Base-by-base conservation (phyloP, 2,113 vertebrate genomes). In the Macquaria ambigua region DNA sequence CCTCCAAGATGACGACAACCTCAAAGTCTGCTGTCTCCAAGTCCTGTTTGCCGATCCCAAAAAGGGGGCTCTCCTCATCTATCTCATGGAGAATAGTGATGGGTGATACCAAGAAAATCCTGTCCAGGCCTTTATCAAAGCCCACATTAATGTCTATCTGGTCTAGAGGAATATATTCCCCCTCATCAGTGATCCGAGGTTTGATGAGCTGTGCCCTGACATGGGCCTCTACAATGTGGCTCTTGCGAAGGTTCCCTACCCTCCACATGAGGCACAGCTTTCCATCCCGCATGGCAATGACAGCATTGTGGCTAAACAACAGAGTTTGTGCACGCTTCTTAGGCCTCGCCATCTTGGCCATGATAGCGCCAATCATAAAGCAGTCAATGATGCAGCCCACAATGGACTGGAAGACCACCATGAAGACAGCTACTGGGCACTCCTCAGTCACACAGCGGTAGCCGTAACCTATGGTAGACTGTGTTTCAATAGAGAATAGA, bases 321-420 rank as follows among this genome's bases (percentile, higher is more conserved):
- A 99, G 94, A 0, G 98, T 99, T 92, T 99, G 97, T 0, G 98
- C 97, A 68, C 98, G 89, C 91, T 99, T 99, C 95, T 99, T 99
- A 74, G 98, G 98, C 91, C 98, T 95, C 0, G 98, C 98, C 98
- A 99, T 99, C 94, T 99, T 99, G 85, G 98, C 98, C 98, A 99
- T 99, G 94, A 99, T 99, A 85, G 98, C 98, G 0, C 98, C 98
- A 1, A 99, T 99, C 98, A 99, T 99, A 94, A 99, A 99, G 79
- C 98, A 99, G 95, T 99, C 98, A 1, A 99, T 99, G 89, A 99
- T 98, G 90, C 98, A 99, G 67, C 98, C 98, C 79, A 99, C 97
- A 0, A 99, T 99, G 82, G 98, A 99, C 95, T 99, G 98, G 18
- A 98, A 97, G 84, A 99, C 98, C 92, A 99, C 98, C 97, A 99